Percentiles rank a stretch among this genome's conserved stretches.
Conservation (phyloP, 1,140 invertebrate species). For the Drosophila subobscura region DNA sequence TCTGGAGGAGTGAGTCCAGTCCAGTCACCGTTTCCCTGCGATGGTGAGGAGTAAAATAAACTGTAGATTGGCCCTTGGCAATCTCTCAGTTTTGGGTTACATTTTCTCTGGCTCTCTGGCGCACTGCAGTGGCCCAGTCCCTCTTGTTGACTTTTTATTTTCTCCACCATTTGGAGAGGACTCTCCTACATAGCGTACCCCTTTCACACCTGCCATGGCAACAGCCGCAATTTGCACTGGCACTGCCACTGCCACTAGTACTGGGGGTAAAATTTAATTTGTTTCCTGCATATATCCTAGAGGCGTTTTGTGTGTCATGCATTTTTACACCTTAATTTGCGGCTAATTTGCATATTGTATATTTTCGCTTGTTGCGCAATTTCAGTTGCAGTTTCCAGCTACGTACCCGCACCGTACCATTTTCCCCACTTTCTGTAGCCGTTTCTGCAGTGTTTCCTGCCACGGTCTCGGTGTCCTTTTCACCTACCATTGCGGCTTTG, state of each 20-base stretch:
- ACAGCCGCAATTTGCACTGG: constrained; percentile 56
- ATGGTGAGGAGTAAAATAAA: constrained; percentile 29
- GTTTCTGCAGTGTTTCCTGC: no score
- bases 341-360: constrained; percentile 79
- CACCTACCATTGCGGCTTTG: constrained; percentile 19
- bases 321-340: constrained; percentile 81
- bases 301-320: constrained; percentile 79
- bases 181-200: constrained; percentile 1
- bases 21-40: not conserved
- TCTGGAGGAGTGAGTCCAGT: not conserved
- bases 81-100: constrained; percentile 1
- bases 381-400: constrained; percentile 49
- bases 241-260: not conserved
- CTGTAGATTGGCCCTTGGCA: constrained; percentile 11
- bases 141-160: constrained; percentile 23
- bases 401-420: constrained; percentile 19
- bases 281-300: constrained; percentile 69
- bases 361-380: constrained; percentile 71
- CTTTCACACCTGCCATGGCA: constrained; percentile 30
- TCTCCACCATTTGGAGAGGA: constrained; percentile 4
- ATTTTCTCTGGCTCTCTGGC: constrained; percentile 36
- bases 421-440: constrained; percentile 12
- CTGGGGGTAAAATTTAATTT: constrained; percentile 64
- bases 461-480: constrained; percentile 6
- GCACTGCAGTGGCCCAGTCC: constrained; percentile 31